These are phyloP conservation scores for Calvadosia cruxmelitensis DNA, from an alignment of 30 jellyfish, hydroid and myxozoan genomes.

Conservation along the genomic window DNA sequence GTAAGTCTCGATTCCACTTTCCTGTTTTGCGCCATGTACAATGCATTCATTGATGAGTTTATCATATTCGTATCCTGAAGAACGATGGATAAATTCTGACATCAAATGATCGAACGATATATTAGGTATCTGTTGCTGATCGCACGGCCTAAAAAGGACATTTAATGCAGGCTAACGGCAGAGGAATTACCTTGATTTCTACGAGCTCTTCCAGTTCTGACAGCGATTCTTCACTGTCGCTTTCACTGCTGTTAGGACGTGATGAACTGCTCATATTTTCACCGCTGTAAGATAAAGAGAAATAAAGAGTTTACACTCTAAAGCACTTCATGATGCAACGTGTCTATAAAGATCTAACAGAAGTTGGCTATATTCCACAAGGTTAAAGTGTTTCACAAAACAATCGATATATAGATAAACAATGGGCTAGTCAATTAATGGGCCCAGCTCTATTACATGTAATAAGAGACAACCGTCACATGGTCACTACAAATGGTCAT, in stretches of 20 bases:
- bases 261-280: too few relatives aligned
- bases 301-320: too few relatives aligned
- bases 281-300: too few relatives aligned
- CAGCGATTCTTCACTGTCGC: background rate
- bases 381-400: too few relatives aligned
- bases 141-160: background rate
- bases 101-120: background rate
- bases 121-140: background rate
- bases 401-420: too few relatives aligned
- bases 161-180: background rate
- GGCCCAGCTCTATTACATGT: too few relatives aligned
- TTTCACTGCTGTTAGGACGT: background rate
- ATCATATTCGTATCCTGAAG: slow-evolving; percentile 66
- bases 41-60: slow-evolving; percentile 66
- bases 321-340: too few relatives aligned
- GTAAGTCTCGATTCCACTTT: background rate
- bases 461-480: too few relatives aligned
- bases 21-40: slow-evolving; percentile 32
- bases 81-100: background rate
- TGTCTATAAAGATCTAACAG: too few relatives aligned
- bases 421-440: too few relatives aligned
- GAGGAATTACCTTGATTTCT: background rate
- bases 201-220: background rate
- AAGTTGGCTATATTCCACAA: too few relatives aligned
- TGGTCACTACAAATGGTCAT: too few relatives aligned